These are phyloP conservation scores for Cryptocheilus praepositus DNA, from an alignment of 2,888 invertebrate species.

Conservation along the genomic window DNA sequence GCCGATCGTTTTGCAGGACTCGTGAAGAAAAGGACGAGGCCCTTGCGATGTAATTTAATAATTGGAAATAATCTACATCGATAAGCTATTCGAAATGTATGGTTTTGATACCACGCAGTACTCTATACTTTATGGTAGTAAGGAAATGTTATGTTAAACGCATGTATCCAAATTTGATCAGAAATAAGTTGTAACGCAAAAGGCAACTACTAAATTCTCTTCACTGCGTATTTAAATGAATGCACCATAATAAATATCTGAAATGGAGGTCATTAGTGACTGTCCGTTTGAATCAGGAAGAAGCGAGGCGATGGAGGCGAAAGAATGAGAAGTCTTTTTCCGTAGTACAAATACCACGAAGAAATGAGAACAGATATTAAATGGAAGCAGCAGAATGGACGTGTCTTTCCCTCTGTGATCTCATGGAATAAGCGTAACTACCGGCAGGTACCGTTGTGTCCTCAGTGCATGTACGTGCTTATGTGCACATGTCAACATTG, in stretches of 20 bases:
- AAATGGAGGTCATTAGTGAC: constrained; percentile 33
- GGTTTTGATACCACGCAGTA: too few relatives aligned
- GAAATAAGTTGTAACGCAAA: too few relatives aligned
- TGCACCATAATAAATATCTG: constrained; percentile 28
- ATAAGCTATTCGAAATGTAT: too few relatives aligned
- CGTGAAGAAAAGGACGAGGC: too few relatives aligned
- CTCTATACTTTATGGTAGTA: too few relatives aligned
- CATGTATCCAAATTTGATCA: too few relatives aligned
- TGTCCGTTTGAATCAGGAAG: constrained; percentile 23
- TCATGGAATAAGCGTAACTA: constrained; percentile 31
- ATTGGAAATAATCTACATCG: too few relatives aligned
- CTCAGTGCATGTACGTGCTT: constrained; percentile 19
- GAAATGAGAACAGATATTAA: constrained; percentile 26
- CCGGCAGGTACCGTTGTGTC: constrained; percentile 42
- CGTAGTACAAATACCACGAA: constrained; percentile 7
- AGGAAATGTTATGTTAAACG: too few relatives aligned
- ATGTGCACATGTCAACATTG: constrained; percentile 35
- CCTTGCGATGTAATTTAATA: too few relatives aligned
- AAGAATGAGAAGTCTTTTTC: constrained; percentile 14
- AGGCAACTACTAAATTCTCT: too few relatives aligned
- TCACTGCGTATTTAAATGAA: constrained; percentile 4
- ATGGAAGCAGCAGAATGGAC: constrained; percentile 18
- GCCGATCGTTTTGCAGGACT: too few relatives aligned
- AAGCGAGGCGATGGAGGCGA: constrained; percentile 2
- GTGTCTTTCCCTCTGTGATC: constrained; percentile 20